Conservation (phyloP, 2,113 vertebrate species). For the Neotoma lepida region DNA sequence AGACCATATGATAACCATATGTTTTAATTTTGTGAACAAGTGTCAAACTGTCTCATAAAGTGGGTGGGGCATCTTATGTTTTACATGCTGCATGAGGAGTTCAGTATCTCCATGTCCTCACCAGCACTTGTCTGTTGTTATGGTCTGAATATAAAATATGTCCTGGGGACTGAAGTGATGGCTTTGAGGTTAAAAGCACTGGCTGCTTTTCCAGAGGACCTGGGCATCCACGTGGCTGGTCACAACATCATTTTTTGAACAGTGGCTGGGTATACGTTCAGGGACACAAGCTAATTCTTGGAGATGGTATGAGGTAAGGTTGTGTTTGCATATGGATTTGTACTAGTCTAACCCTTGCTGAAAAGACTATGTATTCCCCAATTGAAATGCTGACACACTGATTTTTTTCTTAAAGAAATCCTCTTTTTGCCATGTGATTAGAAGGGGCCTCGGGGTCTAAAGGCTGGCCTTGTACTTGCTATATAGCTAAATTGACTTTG, state of each 20-base stretch:
- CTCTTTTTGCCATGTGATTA: not conserved
- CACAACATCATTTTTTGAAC: not conserved
- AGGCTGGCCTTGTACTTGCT: not conserved
- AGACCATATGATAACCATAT: not conserved
- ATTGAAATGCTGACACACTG: not conserved
- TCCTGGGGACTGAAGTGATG: not conserved
- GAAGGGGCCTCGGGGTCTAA: not conserved
- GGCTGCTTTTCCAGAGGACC: not conserved
- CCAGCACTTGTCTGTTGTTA: not conserved
- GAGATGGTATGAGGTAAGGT: not conserved
- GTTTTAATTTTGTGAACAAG: slow-evolving; percentile 21
- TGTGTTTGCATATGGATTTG: not conserved
- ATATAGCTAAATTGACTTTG: not conserved
- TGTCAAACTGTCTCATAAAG: not conserved
- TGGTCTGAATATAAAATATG: not conserved
- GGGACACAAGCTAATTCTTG: not conserved
- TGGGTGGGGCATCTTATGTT: not conserved
- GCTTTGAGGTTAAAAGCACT: not conserved
- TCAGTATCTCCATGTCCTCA: not conserved
- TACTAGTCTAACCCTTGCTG: not conserved
- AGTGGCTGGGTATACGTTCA: not conserved
- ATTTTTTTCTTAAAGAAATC: not conserved
- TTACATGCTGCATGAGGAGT: not conserved
- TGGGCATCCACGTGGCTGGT: not conserved
- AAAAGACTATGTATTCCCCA: not conserved